These are phyloP conservation scores for Chaetodon trifasciatus DNA, from an alignment of 2,797 vertebrate species.

Conservation along the genomic window DNA sequence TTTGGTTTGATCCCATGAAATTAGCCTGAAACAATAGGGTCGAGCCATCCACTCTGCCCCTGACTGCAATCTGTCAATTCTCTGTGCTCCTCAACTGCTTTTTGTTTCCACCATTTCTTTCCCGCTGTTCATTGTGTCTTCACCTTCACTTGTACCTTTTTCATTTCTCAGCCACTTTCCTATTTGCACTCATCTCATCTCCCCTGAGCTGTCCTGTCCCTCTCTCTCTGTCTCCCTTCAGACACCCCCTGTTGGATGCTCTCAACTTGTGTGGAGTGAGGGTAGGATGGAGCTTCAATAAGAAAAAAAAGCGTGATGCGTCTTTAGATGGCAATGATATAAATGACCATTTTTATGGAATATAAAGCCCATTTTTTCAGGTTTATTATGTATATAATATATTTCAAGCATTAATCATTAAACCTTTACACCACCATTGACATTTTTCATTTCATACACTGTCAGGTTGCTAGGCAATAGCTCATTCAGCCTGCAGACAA, in stretches of 20 bases:
- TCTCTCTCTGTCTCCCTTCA: not conserved
- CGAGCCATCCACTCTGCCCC: constrained; percentile 50
- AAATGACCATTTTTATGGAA: not conserved
- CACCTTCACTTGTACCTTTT: constrained; percentile 6
- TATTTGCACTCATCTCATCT: not conserved
- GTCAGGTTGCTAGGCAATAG: constrained; percentile 41
- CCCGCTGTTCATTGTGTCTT: not conserved
- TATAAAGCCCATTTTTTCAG: not conserved
- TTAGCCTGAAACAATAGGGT: constrained; percentile 80
- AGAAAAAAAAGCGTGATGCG: not conserved
- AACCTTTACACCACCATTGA: not conserved
- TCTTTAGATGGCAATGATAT: not conserved
- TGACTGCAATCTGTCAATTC: constrained; percentile 52
- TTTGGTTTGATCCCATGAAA: constrained; percentile 81
- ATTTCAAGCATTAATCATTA: not conserved
- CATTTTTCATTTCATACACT: not conserved
- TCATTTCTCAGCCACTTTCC: not conserved
- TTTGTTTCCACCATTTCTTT: constrained; percentile 5
- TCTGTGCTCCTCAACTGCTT: constrained; percentile 27
- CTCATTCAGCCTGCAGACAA: constrained; percentile 39
- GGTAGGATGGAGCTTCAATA: not conserved
- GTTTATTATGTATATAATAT: not conserved
- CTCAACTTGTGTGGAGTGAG: constrained; percentile 8
- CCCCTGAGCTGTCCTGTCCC: not conserved
- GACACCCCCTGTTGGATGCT: not conserved